Evolutionary conservation across 2,888 invertebrate species (phyloP).

Genomic region (Amblyjoppa fuscipennis): DNA sequence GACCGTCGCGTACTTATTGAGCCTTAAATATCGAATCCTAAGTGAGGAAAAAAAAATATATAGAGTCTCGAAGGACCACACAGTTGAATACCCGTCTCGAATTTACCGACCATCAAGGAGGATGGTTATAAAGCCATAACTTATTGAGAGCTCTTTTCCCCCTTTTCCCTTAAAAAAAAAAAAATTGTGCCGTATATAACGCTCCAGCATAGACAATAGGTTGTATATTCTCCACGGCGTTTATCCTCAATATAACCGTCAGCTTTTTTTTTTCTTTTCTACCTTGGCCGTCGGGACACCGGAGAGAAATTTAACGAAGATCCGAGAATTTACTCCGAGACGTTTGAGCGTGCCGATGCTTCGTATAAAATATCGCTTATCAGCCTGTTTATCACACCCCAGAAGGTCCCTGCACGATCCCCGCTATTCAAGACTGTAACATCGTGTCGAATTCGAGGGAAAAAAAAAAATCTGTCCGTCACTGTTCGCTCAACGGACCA

Average conservation of each 20-base stretch:
- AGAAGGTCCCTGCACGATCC: neutral
- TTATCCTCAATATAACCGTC: constrained; percentile 67
- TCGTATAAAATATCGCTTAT: neutral
- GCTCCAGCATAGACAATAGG: constrained; percentile 61
- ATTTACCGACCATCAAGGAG: constrained; percentile 5
- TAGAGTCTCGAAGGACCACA: neutral
- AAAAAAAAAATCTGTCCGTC: constrained; percentile 12
- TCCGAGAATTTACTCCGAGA: neutral
- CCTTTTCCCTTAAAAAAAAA: constrained; percentile 19
- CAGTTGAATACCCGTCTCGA: neutral
- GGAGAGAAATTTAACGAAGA: constrained; percentile 3
- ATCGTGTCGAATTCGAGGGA: constrained; percentile 11
- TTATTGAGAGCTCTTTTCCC: constrained; percentile 34
- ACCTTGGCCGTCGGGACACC: neutral
- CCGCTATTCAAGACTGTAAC: neutral
- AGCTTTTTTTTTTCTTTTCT: constrained; percentile 3
- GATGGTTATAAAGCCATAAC: constrained; percentile 51
- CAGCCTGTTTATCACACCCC: neutral
- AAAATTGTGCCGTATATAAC: constrained; percentile 45
- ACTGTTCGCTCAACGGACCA: constrained; percentile 1
- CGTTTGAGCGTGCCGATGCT: neutral
- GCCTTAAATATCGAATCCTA: neutral
- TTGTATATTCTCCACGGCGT: constrained; percentile 54
- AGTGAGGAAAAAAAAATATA: neutral
- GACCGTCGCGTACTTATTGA: neutral